A percentile compares a stretch with the other conserved stretches of the same genome.
phyloP scores from a whole-genome alignment of 2,797 vertebrate species.

The Sebastes minor region DNA sequence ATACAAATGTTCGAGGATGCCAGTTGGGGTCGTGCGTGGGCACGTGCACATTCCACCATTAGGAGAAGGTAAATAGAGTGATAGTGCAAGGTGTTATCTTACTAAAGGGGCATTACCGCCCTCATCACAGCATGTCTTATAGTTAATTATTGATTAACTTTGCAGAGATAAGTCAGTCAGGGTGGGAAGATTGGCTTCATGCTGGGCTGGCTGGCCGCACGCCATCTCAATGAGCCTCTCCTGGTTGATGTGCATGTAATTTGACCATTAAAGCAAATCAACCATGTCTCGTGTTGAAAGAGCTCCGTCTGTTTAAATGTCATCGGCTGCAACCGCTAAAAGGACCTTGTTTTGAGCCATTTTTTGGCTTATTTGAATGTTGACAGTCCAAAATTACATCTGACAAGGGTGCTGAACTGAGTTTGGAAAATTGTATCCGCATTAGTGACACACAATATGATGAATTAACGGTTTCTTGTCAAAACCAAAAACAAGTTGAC shows the following conservation, averaged over 20 bases:
- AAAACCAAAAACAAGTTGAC: not conserved
- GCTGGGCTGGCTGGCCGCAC: conserved; percentile 18
- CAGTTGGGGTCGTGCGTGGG: not conserved
- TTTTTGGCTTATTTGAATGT: not conserved
- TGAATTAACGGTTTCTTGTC: not conserved
- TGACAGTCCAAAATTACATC: not conserved
- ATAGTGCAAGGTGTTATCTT: conserved; percentile 17
- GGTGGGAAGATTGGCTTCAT: conserved; percentile 20
- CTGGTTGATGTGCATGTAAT: conserved; percentile 36
- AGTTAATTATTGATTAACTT: conserved; percentile 53
- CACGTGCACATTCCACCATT: not conserved
- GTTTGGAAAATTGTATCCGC: not conserved
- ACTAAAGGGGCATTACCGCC: conserved; percentile 6
- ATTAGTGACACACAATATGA: not conserved
- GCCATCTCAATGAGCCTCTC: conserved; percentile 32
- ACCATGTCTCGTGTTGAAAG: not conserved
- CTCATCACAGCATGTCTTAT: conserved; percentile 26
- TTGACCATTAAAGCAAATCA: conserved; percentile 33
- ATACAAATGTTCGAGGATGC: not conserved
- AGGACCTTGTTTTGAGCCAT: not conserved
- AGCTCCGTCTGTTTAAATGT: conserved; percentile 2
- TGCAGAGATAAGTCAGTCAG: conserved; percentile 38
- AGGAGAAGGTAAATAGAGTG: not conserved
- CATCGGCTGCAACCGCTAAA: not conserved
- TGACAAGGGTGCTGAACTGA: not conserved